Base-by-base conservation (phyloP, 2,888 invertebrate species). In the Meiosimyza decipiens region DNA sequence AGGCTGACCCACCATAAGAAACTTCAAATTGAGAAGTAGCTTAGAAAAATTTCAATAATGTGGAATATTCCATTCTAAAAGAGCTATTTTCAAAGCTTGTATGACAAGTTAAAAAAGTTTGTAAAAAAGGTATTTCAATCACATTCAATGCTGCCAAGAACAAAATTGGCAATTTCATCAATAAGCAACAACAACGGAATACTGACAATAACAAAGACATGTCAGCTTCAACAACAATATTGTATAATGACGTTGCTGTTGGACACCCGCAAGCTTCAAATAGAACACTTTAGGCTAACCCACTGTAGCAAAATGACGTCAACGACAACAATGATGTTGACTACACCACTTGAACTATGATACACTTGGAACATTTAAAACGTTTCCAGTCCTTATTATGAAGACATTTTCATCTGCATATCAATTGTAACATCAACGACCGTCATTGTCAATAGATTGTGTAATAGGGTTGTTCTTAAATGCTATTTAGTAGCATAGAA, bases 371-470 rank as follows among this genome's bases (percentile, higher is more conserved):
- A 16, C 40, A 47, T 47, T 18, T 12, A 40, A 57, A 2, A 40
- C 40, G 9, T 40, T 4, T 50, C 18, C 6, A 18, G 49, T 49
- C 50, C 22, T 22, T 15, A 22, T 28, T 15, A 18, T 11, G 40
- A 67, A 49, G 15, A 69, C 33, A 33, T 69, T 50, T 50, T 59
- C 22, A 69, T 69, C 68, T 69, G 68, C 59, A 60, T 69, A 60
- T 49, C 28, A 60, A 69, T 49, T 49, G 60, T 28, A 69, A 59
- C 68, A 33, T 59, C 59, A 47, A n/a, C 9, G 18, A 49, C 51
- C 28, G 57, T 57, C 57, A 55, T 68, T 57, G 57, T 49, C 67
- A n/a, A 55, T 55, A 33, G 22, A 12, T 60, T 12, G 16, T 33
- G 28, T 28, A 4, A 28, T 40, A 40, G 40, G 40, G 40, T 40